Base-by-base conservation (phyloP, 2,888 invertebrate species). In the Panorpa germanica region DNA sequence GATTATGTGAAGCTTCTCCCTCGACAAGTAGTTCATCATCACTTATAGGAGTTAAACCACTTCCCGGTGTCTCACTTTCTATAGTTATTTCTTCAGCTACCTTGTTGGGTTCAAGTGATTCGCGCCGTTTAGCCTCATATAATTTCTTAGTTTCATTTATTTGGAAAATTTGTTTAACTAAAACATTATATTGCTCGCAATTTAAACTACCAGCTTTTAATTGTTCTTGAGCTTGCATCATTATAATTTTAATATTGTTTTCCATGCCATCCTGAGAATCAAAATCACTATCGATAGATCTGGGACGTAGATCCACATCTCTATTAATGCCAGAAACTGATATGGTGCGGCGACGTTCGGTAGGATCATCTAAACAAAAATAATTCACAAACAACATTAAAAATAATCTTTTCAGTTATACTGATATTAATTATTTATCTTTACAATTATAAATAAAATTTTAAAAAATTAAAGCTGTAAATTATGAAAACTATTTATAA, bases 201-300 rank as follows among this genome's bases (percentile, higher is more conserved):
- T 74, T 71, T 34, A 83, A 65, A 25, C 67, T 66, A 1, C 85
- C 81, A 29, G 70, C 69, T 37, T 69, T 71, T 35, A 74, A 65
- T 41, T 78, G 70, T 41, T 78, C 76, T 35, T 82, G 80, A 1
- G 86, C 88, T 44, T 82, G 80, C 7, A 69, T 66, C 47, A 83
- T 71, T 34, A 83, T 81, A 25, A 74, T 72, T 35, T 77, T 72
- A 40, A 77, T 73, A 33, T 72, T 72, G 35, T 65, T 65, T 38
- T 72, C 66, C 38, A 65, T 60, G 33, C 63, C 62, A 40, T 62
- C 63, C 32, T 50, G 49, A 0, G 62, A 53, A 34, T 65, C 65
- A 35, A 64, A 61, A 11, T 62, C 55, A n/a, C n/a, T n/a, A n/a
- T n/a, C n/a, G n/a, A n/a, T n/a, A n/a, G n/a, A n/a, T n/a, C n/a